Evolutionary conservation across 2,888 invertebrate genomes (phyloP).

Genomic region (Lumbricus terrestris): DNA sequence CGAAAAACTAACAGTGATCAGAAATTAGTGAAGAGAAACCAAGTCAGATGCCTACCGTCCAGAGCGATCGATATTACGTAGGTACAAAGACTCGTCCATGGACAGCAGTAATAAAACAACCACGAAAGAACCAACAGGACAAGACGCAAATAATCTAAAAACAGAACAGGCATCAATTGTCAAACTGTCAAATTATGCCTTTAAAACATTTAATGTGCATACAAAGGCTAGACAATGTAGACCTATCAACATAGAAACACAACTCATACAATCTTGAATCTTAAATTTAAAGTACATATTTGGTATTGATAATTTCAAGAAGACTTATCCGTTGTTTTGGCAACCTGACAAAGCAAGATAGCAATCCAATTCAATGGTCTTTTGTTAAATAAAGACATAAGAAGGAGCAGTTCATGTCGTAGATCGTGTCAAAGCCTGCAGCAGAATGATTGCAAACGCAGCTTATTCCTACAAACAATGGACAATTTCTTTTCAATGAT

Average conservation of each 20-base stretch:
- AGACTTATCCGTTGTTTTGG: too few species aligned
- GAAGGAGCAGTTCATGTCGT: too few species aligned
- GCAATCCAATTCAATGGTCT: too few species aligned
- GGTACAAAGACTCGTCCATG: not conserved
- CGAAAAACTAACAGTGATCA: not conserved
- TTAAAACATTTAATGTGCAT: not conserved
- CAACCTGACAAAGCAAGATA: too few species aligned
- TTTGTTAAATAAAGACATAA: too few species aligned
- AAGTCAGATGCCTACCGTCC: not conserved
- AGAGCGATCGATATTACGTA: not conserved
- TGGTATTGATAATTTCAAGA: too few species aligned
- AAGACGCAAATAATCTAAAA: not conserved
- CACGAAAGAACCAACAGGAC: not conserved
- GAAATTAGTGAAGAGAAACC: not conserved
- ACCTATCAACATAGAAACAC: not conserved
- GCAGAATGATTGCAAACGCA: too few species aligned
- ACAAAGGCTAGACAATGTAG: not conserved
- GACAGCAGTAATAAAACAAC: not conserved
- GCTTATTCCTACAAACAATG: too few species aligned
- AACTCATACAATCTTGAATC: not conserved
- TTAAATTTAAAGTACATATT: too few species aligned
- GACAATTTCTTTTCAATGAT: not conserved
- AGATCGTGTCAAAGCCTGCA: too few species aligned
- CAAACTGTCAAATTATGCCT: not conserved
- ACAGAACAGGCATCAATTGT: not conserved